A percentile compares a stretch with the other conserved stretches of the same genome.
These are phyloP conservation scores for Monopterus albus DNA, from an alignment of 2,113 vertebrate genomes.

Conservation along the genomic window DNA sequence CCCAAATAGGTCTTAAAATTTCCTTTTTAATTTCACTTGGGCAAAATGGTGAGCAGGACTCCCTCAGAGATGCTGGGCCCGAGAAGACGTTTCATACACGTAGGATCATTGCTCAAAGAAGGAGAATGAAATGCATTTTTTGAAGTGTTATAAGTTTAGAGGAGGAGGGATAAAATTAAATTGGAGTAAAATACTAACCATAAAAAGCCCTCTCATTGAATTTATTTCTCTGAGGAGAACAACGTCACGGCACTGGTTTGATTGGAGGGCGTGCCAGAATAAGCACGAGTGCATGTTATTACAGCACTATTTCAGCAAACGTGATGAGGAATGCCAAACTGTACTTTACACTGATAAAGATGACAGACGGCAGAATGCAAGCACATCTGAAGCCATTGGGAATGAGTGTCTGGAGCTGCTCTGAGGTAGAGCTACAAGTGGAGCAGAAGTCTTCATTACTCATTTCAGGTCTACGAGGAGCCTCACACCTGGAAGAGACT, in stretches of 20 bases:
- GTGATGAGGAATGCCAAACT: constrained; percentile 3
- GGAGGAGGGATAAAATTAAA: background rate
- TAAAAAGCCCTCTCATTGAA: background rate
- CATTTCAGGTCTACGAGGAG: background rate
- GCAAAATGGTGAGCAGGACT: background rate
- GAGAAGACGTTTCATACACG: constrained; percentile 11
- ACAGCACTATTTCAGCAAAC: background rate
- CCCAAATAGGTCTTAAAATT: background rate
- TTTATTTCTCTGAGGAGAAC: constrained; percentile 12
- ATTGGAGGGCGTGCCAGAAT: constrained; percentile 4
- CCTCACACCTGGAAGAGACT: background rate
- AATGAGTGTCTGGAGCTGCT: constrained; percentile 17
- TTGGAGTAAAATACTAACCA: constrained; percentile 3
- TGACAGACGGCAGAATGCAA: background rate
- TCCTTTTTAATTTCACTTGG: background rate
- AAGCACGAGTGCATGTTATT: background rate
- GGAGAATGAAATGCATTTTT: constrained; percentile 4
- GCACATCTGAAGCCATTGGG: constrained; percentile 30
- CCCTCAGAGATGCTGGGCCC: background rate
- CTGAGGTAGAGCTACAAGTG: constrained; percentile 9
- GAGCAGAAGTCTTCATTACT: constrained; percentile 42
- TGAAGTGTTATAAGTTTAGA: constrained; percentile 1
- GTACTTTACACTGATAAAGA: constrained; percentile 28
- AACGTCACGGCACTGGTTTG: background rate
- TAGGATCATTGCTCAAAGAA: constrained; percentile 8